phyloP scores from a whole-genome alignment of 2,113 vertebrate genomes.

The Nansenia antarctica region DNA sequence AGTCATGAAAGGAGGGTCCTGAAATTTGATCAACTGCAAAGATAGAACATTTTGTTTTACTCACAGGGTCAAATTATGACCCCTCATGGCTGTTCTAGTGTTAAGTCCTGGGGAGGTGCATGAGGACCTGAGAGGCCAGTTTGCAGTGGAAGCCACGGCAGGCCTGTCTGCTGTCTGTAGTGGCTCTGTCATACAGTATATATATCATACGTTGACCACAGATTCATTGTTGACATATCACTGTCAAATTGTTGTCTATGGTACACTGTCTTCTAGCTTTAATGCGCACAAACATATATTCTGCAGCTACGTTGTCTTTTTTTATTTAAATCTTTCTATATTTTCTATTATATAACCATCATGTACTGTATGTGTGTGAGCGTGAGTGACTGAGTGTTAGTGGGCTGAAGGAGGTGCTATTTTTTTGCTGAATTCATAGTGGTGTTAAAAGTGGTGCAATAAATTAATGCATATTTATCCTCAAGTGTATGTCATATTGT shows the following conservation, averaged over 20 bases:
- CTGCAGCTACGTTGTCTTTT: neutral
- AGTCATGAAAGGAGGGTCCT: too few species aligned
- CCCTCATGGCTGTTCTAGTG: too few species aligned
- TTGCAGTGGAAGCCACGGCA: too few species aligned
- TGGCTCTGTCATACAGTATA: too few species aligned
- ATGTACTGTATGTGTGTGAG: neutral
- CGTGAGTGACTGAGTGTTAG: neutral
- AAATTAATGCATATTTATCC: neutral
- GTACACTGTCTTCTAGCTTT: neutral
- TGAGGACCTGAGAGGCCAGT: too few species aligned
- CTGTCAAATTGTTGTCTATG: neutral
- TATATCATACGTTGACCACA: too few species aligned
- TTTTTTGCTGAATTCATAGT: neutral
- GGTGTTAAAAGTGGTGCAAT: neutral
- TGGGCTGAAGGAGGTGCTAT: neutral
- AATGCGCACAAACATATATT: conserved; percentile 10
- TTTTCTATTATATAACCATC: neutral
- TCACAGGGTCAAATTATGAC: too few species aligned
- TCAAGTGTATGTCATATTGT: too few species aligned
- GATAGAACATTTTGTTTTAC: too few species aligned
- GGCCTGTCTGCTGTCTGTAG: too few species aligned
- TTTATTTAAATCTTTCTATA: neutral
- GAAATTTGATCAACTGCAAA: too few species aligned
- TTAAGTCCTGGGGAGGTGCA: too few species aligned
- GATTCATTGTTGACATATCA: neutral